Base-by-base conservation (phyloP, 64 coral and sea anemone genomes). In the Porites australiensis region DNA sequence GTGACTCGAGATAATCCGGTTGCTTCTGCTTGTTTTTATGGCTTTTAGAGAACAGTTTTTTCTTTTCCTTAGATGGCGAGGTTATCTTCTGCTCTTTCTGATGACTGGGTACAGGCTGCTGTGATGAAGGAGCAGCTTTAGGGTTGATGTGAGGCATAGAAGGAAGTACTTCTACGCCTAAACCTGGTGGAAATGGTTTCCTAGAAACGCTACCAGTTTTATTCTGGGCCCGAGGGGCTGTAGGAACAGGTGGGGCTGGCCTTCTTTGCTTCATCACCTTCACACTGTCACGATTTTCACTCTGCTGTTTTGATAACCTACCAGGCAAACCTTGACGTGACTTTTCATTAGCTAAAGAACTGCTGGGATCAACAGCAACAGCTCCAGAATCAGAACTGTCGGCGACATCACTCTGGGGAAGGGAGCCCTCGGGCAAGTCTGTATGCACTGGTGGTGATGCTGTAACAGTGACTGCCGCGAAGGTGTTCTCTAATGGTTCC, bases 1-100 rank as follows among this genome's bases (percentile, higher is more conserved):
- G 78, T 50, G 51, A 45, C 50, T 53, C 74, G 9, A 22, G 63
- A 69, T 84, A 65, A 69, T 84, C 81, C 22, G 81, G 14, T 84
- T 16, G 46, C 5, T 68, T 69, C 20, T 68, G 44, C 63, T 84
- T 84, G 20, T 9, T 21, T 48, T 84, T 84, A 64, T 84, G 61
- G 5, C 81, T 13, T 84, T 51, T 84, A n/a, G 81, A 84, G 62
- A 84, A 84, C 62, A 84, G n/a, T 8, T 69, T 84, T 68, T 69
- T 84, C 44, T 82, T 82, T 13, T 82, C 79, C 58, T 82, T 82
- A 16, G 43, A 27, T 64, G 79, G 58, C 2, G 79, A 82, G 4
- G 79, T 48, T 44, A 46, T 8, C 15, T 49, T 82, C 8, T 23
- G 50, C 8, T 82, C 79, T 46, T 69, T 84, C 44, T 84, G 61